Conservation (phyloP, 2,113 vertebrate species). For the Hemichromis elongatus region DNA sequence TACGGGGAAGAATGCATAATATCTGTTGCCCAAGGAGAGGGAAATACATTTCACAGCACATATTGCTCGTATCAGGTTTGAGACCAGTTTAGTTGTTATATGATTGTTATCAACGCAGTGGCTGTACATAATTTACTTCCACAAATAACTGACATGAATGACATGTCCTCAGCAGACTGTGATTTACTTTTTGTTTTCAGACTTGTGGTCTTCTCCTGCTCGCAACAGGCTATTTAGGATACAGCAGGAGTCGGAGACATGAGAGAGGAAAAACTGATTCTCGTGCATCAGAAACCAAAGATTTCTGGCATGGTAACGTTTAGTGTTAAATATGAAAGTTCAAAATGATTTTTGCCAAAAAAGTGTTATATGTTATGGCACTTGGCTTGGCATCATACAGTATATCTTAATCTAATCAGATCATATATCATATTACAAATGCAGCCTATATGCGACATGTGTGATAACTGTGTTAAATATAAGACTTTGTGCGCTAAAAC, state of each 20-base stretch:
- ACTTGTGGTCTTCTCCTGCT: not conserved
- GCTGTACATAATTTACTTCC: slow-evolving; percentile 24
- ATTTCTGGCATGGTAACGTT: not conserved
- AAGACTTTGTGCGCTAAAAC: slow-evolving; percentile 26
- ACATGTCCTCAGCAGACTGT: not conserved
- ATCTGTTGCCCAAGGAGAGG: slow-evolving; percentile 45
- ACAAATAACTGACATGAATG: slow-evolving; percentile 31
- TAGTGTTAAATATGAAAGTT: not conserved
- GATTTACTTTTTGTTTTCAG: not conserved
- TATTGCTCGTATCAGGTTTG: slow-evolving; percentile 46
- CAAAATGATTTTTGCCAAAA: not conserved
- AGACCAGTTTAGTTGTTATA: slow-evolving; percentile 40
- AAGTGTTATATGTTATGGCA: not conserved
- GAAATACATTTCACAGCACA: slow-evolving; percentile 61
- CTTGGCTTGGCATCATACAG: not conserved
- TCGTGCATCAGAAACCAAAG: not conserved
- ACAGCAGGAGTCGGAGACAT: not conserved
- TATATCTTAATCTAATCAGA: slow-evolving; percentile 8
- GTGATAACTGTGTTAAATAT: not conserved
- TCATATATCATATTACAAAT: not conserved
- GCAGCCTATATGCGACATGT: not conserved
- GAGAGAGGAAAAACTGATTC: not conserved
- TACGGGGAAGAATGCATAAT: slow-evolving; percentile 26
- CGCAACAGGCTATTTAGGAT: not conserved
- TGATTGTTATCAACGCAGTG: slow-evolving; percentile 45